phyloP scores from a whole-genome alignment of 2,113 vertebrate species.

The Anguilla rostrata region DNA sequence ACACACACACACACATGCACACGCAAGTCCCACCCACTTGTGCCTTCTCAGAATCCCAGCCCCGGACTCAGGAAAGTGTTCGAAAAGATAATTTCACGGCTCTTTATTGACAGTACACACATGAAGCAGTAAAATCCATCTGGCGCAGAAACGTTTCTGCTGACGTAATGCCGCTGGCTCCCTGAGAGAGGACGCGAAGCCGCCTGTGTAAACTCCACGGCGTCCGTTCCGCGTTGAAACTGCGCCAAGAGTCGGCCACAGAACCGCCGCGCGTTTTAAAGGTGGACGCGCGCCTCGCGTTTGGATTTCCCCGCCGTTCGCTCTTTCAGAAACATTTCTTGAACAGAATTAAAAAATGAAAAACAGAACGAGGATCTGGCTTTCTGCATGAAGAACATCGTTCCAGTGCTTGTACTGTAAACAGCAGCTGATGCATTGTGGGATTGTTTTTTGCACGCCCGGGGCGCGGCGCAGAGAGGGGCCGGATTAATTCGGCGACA shows the following conservation, averaged over 20 bases:
- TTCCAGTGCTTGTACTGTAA: constrained; percentile 47
- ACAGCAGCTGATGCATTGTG: constrained; percentile 14
- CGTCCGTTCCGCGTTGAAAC: not conserved
- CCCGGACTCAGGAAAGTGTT: not conserved
- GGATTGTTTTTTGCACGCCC: too few relatives aligned
- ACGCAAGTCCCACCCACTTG: not conserved
- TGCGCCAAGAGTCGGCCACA: not conserved
- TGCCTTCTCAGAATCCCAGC: not conserved
- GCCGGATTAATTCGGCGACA: too few relatives aligned
- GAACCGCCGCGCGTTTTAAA: not conserved
- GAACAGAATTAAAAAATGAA: not conserved
- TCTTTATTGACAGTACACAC: constrained; percentile 1
- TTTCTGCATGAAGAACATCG: constrained; percentile 45
- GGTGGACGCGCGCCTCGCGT: too few relatives aligned
- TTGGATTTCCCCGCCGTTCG: not conserved
- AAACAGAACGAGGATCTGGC: constrained; percentile 33
- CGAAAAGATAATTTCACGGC: not conserved
- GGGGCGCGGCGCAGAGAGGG: too few relatives aligned
- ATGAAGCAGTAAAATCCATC: not conserved
- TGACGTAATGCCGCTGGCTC: not conserved
- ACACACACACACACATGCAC: constrained; percentile 35
- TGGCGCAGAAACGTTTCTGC: not conserved
- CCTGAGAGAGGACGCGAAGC: not conserved
- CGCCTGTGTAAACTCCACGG: not conserved
- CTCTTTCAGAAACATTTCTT: not conserved